Evolutionary conservation across 2,113 vertebrate species (phyloP).

Genomic region (Cyanistes caeruleus): DNA sequence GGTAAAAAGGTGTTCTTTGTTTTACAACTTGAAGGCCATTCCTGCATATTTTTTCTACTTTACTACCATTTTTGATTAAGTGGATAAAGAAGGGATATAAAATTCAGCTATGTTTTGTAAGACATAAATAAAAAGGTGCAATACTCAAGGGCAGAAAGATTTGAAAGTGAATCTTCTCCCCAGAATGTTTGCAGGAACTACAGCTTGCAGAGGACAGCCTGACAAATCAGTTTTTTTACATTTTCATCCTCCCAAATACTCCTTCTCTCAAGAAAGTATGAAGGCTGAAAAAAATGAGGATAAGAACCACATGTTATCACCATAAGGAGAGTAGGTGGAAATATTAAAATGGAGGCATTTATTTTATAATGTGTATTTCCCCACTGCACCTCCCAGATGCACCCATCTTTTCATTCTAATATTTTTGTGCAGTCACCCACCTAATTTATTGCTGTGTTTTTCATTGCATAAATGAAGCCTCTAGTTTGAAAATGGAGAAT

Average conservation of each 20-base stretch:
- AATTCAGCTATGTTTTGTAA: neutral
- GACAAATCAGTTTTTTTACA: neutral
- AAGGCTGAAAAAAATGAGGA: slow-evolving; percentile 47
- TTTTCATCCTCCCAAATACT: slow-evolving; percentile 36
- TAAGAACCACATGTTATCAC: slow-evolving; percentile 63
- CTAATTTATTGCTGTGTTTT: slow-evolving; percentile 57
- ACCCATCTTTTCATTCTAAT: slow-evolving; percentile 57
- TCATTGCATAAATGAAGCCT: slow-evolving; percentile 52
- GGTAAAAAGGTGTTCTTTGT: neutral
- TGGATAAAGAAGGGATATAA: neutral
- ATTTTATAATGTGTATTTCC: slow-evolving; percentile 61
- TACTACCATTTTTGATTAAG: neutral
- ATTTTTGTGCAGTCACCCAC: slow-evolving; percentile 62
- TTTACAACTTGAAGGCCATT: neutral
- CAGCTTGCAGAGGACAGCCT: neutral
- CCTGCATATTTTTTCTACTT: neutral
- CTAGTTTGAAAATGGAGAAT: slow-evolving; percentile 51
- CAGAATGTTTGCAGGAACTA: neutral
- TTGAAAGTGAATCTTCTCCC: neutral
- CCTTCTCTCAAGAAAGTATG: neutral
- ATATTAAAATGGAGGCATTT: slow-evolving; percentile 72
- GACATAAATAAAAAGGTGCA: neutral
- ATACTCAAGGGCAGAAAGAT: neutral
- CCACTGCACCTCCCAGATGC: slow-evolving; percentile 31
- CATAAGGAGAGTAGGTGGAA: slow-evolving; percentile 76